Percentiles rank a stretch among this genome's conserved stretches.
phyloP scores from a whole-genome alignment of 2,888 invertebrate genomes.

The Chloroclysta siterata region DNA sequence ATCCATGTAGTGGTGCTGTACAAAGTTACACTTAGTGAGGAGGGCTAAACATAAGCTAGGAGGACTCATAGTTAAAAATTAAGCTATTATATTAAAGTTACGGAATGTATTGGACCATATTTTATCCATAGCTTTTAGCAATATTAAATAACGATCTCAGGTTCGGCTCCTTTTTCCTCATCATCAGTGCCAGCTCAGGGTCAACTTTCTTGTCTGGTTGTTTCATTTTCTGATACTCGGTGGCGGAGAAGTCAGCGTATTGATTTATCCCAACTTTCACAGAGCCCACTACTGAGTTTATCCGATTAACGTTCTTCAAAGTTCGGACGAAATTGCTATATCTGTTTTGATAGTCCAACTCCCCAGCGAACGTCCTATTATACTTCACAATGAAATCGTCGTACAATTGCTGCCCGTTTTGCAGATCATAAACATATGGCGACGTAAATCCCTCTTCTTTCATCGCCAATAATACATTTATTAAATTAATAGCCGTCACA shows the following conservation, averaged over 20 bases:
- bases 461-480: conserved; percentile 28
- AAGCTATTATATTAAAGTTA: too few relatives aligned
- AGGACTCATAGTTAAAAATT: too few relatives aligned
- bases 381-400: conserved; percentile 47
- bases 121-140: conserved; percentile 5
- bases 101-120: too few relatives aligned
- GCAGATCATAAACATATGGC: conserved; percentile 44
- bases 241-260: conserved; percentile 57
- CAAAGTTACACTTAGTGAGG: too few relatives aligned
- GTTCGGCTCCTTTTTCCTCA: conserved; percentile 27
- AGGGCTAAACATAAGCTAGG: too few relatives aligned
- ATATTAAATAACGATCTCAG: conserved; percentile 40
- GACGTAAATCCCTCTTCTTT: conserved; percentile 21
- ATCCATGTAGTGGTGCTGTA: too few relatives aligned
- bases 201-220: conserved; percentile 45
- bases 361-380: conserved; percentile 49
- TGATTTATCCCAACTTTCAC: conserved; percentile 57
- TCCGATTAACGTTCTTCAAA: conserved; percentile 55
- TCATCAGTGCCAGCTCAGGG: conserved; percentile 45
- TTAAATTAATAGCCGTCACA: conserved; percentile 33
- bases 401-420: conserved; percentile 46
- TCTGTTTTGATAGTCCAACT: conserved; percentile 54
- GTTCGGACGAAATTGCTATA: conserved; percentile 60
- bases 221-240: conserved; percentile 42
- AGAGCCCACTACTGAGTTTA: conserved; percentile 49